phyloP scores from a whole-genome alignment of 1,140 invertebrate species.

The Drosophila kohkoa region DNA sequence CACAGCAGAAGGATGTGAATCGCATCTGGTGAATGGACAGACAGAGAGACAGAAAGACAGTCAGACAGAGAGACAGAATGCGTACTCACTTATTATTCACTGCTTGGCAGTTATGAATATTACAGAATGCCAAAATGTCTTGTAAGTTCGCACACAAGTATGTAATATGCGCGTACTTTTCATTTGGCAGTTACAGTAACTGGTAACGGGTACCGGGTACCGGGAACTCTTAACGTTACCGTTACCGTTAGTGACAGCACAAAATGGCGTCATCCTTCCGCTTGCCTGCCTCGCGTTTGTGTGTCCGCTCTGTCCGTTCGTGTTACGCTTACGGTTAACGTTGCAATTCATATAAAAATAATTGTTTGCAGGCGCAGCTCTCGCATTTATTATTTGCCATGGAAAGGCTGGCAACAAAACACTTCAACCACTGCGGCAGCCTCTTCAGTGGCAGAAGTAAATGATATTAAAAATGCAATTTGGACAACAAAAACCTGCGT shows the following conservation, averaged over 20 bases:
- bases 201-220: neutral
- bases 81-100: slow-evolving; percentile 36
- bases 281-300: slow-evolving; percentile 26
- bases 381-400: slow-evolving; percentile 68
- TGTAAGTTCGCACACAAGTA: slow-evolving; percentile 68
- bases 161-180: slow-evolving; percentile 61
- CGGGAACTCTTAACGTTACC: slow-evolving; percentile 27
- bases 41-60: too few relatives aligned
- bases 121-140: slow-evolving; percentile 76
- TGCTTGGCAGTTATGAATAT: slow-evolving; percentile 71
- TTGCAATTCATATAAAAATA: slow-evolving; percentile 77
- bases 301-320: slow-evolving; percentile 12
- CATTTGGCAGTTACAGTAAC: slow-evolving; percentile 40
- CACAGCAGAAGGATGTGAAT: slow-evolving; percentile 11
- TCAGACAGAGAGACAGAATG: neutral
- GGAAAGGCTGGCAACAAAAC: slow-evolving; percentile 52
- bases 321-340: slow-evolving; percentile 45
- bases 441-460: slow-evolving; percentile 9
- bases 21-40: neutral
- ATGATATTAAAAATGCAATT: slow-evolving; percentile 80
- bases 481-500: slow-evolving; percentile 48
- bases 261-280: slow-evolving; percentile 21
- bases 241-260: slow-evolving; percentile 65
- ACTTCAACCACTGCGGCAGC: slow-evolving; percentile 2
- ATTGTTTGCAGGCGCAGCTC: slow-evolving; percentile 70